Conservation (phyloP, 2,888 invertebrate genomes). For the Charanyca ferruginea region DNA sequence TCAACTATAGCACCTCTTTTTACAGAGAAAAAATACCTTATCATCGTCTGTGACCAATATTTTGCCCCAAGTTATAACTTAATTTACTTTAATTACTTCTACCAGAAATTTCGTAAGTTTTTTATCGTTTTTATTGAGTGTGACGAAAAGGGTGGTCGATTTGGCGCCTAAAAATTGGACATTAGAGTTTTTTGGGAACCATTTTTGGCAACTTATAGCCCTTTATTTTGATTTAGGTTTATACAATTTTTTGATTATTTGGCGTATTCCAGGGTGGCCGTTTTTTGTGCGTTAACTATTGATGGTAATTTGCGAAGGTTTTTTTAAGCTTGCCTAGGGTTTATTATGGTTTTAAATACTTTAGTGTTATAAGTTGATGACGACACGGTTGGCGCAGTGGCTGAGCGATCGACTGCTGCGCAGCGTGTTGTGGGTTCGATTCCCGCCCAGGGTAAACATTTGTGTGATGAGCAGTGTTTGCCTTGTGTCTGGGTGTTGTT, state of each 20-base stretch:
- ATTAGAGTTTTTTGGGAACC: slow-evolving; percentile 70
- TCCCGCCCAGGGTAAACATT: no score
- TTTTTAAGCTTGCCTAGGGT: slow-evolving; percentile 13
- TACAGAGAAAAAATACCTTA: slow-evolving; percentile 26
- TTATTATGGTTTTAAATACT: no score
- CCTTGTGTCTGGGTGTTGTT: no score
- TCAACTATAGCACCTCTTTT: slow-evolving; percentile 22
- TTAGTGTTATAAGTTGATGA: no score
- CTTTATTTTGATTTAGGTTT: slow-evolving; percentile 74
- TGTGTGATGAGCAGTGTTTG: no score
- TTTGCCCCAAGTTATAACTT: slow-evolving; percentile 78
- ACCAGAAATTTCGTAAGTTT: slow-evolving; percentile 71
- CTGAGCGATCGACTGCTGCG: no score
- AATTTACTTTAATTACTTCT: slow-evolving; percentile 80
- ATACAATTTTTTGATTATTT: slow-evolving; percentile 65
- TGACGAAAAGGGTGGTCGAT: slow-evolving; percentile 83
- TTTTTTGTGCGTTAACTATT: slow-evolving; percentile 35
- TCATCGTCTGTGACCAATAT: slow-evolving; percentile 67
- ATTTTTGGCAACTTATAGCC: slow-evolving; percentile 72
- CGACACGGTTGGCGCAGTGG: no score
- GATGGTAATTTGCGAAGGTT: slow-evolving; percentile 16
- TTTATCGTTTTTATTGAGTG: slow-evolving; percentile 77
- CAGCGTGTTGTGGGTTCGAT: no score
- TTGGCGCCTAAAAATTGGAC: slow-evolving; percentile 81
- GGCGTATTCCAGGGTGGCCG: slow-evolving; percentile 57